These are phyloP conservation scores for Hymenopus coronatus DNA, from an alignment of 2,888 invertebrate genomes.

Conservation along the genomic window DNA sequence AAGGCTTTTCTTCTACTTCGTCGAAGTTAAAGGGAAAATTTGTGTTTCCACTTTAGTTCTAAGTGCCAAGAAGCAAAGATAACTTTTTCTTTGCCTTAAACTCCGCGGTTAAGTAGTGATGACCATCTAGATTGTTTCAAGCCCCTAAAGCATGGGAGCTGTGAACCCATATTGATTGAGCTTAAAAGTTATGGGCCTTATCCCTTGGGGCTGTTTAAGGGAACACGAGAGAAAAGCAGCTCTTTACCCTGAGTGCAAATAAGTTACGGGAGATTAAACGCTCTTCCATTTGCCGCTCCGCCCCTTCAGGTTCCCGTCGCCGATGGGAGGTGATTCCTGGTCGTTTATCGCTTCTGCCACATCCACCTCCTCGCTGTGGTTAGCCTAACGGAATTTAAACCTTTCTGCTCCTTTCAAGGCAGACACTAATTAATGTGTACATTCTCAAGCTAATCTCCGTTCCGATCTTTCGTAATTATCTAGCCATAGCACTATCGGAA, in stretches of 20 bases:
- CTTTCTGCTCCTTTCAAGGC: too few relatives aligned
- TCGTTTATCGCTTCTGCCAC: not conserved
- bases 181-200: not conserved
- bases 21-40: too few relatives aligned
- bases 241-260: not conserved
- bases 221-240: not conserved
- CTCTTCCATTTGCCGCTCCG: not conserved
- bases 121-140: not conserved
- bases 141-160: not conserved
- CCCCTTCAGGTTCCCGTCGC: not conserved
- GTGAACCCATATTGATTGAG: not conserved
- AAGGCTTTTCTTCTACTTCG: too few relatives aligned
- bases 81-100: not conserved
- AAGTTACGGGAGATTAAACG: not conserved
- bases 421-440: too few relatives aligned
- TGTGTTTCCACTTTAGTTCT: not conserved
- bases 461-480: too few relatives aligned
- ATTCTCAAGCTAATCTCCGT: too few relatives aligned
- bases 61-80: not conserved
- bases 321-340: not conserved
- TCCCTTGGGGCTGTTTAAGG: not conserved
- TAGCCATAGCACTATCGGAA: too few relatives aligned
- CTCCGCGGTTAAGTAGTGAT: not conserved
- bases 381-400: too few relatives aligned
- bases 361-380: too few relatives aligned